Base-by-base conservation (phyloP, 2,888 invertebrate genomes). In the Allacma fusca region DNA sequence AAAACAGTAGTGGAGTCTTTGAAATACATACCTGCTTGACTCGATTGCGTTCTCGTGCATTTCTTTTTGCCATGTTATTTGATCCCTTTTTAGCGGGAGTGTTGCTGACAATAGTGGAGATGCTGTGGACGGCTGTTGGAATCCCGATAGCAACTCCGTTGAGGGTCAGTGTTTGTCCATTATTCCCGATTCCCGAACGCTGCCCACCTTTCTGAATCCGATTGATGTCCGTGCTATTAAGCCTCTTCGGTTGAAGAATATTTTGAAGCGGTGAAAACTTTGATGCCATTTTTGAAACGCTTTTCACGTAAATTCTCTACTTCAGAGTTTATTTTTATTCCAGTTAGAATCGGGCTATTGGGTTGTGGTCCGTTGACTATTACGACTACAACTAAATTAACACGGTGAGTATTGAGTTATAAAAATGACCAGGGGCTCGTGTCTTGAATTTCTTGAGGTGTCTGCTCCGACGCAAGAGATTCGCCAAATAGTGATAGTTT, bases 41-140 rank as follows among this genome's bases (percentile, higher is more conserved):
- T 84, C 97, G 91, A 86, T 97, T 97, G 84, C 97, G 89, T 87
- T 97, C 97, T 59, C 97, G 90, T 29, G 96, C 97, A 87, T 97
- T 97, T 85, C 97, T 90, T 75, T 96, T 89, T 0, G 94, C 95
- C 43, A 96, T 96, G 5, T 95, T 84, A 2, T 81, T 82, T 1
- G 82, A 80, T 72, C 81, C 82, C 70, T 81, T 82, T 44, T 75
- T 79, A n/a, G 72, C 44, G 19, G 71, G 59, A 26, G 43, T 50
- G 19, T 23, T 50, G 24, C 28, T 65, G 12, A 28, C 62, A 23
- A 2, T 65, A 1, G 67, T 44, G 12, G 57, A 28, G 19, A 64
- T 24, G 23, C 28, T 24, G 28, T 69, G 76, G n/a, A 23, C 28
- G 24, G 9, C 34, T 2, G 76, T 34, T 0, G 76, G 70, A 12